These are phyloP conservation scores for Anabas testudineus DNA, from an alignment of 2,797 vertebrate species.

Conservation along the genomic window DNA sequence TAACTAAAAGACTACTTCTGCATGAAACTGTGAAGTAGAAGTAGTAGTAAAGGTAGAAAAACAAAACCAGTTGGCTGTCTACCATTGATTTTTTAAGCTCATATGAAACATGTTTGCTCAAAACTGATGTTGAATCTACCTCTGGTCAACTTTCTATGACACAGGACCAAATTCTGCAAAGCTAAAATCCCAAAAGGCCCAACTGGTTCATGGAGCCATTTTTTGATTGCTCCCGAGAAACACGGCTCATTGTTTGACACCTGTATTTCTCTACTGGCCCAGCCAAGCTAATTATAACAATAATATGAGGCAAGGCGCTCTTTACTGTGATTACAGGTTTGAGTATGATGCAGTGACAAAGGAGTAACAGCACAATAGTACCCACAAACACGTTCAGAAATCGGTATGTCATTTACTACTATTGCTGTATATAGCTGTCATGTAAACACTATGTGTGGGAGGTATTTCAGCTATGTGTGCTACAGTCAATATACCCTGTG, in stretches of 20 bases:
- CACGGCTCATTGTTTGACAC: neutral
- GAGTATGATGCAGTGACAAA: neutral
- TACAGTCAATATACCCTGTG: no score
- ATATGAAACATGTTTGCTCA: no score
- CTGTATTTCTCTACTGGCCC: neutral
- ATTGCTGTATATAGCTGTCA: no score
- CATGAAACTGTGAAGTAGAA: neutral
- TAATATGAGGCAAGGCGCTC: neutral
- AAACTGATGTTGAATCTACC: neutral
- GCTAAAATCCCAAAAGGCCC: neutral
- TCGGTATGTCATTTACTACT: no score
- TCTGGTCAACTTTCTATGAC: neutral
- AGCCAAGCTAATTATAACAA: conserved; percentile 13
- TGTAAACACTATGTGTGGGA: no score
- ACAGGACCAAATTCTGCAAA: conserved; percentile 5
- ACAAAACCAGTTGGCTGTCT: conserved; percentile 2
- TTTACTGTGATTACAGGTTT: conserved; percentile 20
- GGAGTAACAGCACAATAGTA: neutral
- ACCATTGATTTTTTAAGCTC: conserved; percentile 16
- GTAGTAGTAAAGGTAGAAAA: no score
- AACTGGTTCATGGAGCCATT: neutral
- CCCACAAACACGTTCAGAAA: neutral
- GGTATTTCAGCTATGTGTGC: no score
- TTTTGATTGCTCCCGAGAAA: neutral
- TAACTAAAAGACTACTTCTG: no score